Evolutionary conservation across 1,140 invertebrate genomes (phyloP), one percentile per base, ranked within the genome.

Genomic region (Listronotus oregonensis): DNA sequence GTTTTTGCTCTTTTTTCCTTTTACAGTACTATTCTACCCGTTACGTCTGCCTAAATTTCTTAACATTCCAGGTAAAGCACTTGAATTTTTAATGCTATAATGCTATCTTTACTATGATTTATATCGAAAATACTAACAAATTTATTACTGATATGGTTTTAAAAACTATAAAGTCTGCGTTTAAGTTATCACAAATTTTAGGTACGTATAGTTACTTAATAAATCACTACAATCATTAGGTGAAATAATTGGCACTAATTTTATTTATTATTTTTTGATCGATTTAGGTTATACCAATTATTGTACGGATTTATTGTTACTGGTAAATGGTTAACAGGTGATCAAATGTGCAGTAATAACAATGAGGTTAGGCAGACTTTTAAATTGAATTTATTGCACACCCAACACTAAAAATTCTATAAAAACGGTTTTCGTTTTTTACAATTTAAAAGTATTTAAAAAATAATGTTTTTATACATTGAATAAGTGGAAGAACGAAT

Each of bases 181-280:
- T 44, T 50, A 18, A 31, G 18, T 58, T 69, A 69, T 69, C 68
- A 69, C 68, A 69, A 69, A 61, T 44, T 66, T 69, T 60, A 67
- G 64, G 68, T 69, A 69, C 68, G 68, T 64, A 58, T 67, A 46
- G 7, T 17, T 12, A 37, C 34, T 37, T 27, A 27, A 27, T 27
- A 27, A 27, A 27, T 27, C 5, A 27, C 21, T 27, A 27, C 21
- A 27, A 27, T 27, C 5, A 27, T 27, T 27, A 27, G 21, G 21
- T 27, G 21, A 27, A 27, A 15, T 46, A 14, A 15, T 46, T 15
- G 17, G 8, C 11, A 15, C 18, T 49, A 12, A 21, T 31, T 27
- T 31, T 51, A 14, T 6, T 51, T 18, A 12, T 51, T 31, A 14
- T 55, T 15, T 37, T 8, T 43, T 21, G 17, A 56, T 56, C 18